Base-by-base conservation (phyloP, 1,140 invertebrate species). In the Anagrus nilaparvatae region DNA sequence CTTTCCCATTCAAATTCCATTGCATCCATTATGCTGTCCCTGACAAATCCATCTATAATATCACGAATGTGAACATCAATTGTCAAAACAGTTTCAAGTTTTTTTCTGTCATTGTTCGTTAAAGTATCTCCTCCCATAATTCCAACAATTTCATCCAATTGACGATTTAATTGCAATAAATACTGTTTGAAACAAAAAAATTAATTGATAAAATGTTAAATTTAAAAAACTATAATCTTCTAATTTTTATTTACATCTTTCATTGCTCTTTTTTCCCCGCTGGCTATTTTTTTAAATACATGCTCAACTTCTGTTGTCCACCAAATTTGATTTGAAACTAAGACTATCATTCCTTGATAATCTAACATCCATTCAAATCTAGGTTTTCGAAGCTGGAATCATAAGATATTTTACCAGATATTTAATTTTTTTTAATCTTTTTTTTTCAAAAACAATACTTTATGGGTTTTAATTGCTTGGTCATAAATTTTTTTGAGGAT, bases 301-400 rank as follows among this genome's bases (percentile, higher is more conserved):
- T 93, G 82, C 60, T 95, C 89, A 2, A 89, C 86, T 68, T 93
- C 88, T 16, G 83, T 86, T 0, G 89, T 93, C 88, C 88, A 94
- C 89, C 89, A 94, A 8, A 93, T 82, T 54, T 86, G 81, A 70
- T 89, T 89, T 0, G 81, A 81, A 0, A 81, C 83, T 2, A 93
- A 64, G 50, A 84, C 79, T 19, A 92, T 76, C 87, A 92, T 91
- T 29, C 88, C 89, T 61, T 85, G 82, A 66, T 83, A 90, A 48
- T 87, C 78, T 52, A 88, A 55, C 71, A 93, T 87, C 89, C 89
- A 94, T 35, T 87, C 75, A 5, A 78, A 78, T 55, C 84, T 73
- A 2, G 69, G 55, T 46, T 55, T 58, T 37, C 54, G 53, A 4
- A 65, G 48, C 75, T 61, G 19, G 39, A 19, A n/a, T n/a, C n/a